Conservation (phyloP, 2,113 vertebrate species). For the Phycodurus eques region DNA sequence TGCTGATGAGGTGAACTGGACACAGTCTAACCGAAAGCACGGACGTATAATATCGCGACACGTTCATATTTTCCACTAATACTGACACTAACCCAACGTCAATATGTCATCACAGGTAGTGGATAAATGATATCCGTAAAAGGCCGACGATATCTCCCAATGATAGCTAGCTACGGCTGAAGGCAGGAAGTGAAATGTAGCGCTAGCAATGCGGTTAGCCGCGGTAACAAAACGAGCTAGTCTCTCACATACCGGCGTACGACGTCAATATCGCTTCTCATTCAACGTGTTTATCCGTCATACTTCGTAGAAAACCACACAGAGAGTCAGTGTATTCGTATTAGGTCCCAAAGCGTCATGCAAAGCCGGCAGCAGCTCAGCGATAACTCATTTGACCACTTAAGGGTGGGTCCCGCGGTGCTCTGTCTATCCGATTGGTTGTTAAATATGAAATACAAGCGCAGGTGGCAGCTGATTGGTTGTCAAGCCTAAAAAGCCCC, state of each 20-base stretch:
- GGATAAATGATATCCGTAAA: neutral
- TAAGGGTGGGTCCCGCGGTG: neutral
- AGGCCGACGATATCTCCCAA: neutral
- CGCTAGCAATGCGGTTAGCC: conserved; percentile 22
- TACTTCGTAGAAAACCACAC: neutral
- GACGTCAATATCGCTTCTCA: conserved; percentile 6
- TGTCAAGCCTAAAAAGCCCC: neutral
- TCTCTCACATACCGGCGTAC: conserved; percentile 19
- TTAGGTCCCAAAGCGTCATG: neutral
- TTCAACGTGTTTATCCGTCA: conserved; percentile 21
- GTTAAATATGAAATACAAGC: neutral
- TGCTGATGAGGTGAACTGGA: conserved; percentile 30
- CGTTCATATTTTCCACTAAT: neutral
- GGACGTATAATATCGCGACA: neutral
- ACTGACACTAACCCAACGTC: neutral
- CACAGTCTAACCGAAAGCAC: neutral
- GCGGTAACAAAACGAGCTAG: neutral
- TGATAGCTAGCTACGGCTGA: conserved; percentile 21
- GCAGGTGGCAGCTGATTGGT: conserved; percentile 37
- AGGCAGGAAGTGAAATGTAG: conserved; percentile 36
- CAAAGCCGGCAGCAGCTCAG: conserved; percentile 3
- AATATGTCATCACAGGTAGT: neutral
- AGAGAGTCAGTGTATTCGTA: neutral
- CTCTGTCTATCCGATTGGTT: conserved; percentile 44
- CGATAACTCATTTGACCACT: conserved; percentile 7